Evolutionary conservation across 2,113 vertebrate species (phyloP).

Genomic region (Calidris pugnax): DNA sequence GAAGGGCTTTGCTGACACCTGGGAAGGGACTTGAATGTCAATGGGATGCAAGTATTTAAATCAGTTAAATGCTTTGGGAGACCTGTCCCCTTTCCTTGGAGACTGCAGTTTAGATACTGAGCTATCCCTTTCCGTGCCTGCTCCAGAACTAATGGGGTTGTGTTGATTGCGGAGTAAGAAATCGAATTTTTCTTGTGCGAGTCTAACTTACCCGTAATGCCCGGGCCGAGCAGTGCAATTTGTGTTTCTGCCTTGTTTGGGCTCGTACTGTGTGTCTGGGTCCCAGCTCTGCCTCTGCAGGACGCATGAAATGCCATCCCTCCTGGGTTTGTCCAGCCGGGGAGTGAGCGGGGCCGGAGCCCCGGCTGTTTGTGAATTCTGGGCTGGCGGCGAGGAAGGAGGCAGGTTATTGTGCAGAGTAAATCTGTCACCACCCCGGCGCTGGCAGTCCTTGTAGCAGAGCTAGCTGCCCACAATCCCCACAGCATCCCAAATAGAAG

Average conservation of each 20-base stretch:
- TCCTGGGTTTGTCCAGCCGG: neutral
- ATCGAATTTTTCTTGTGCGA: neutral
- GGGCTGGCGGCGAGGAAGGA: neutral
- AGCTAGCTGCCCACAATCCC: neutral
- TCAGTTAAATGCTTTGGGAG: neutral
- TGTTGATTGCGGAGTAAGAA: neutral
- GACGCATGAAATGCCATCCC: neutral
- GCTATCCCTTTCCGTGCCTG: neutral
- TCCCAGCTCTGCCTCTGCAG: neutral
- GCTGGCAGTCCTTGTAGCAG: neutral
- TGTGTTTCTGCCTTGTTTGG: neutral
- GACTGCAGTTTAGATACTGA: neutral
- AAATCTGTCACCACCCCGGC: neutral
- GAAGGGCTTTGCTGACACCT: neutral
- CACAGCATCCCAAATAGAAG: neutral
- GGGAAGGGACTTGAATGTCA: neutral
- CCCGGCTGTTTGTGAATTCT: slow-evolving; percentile 30
- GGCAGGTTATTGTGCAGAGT: slow-evolving; percentile 11
- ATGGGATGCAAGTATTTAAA: neutral
- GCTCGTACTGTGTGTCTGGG: neutral
- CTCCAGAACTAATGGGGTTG: neutral
- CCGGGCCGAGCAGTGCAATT: neutral
- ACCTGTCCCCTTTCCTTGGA: neutral
- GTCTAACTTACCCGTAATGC: neutral
- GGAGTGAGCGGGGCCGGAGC: neutral